phyloP scores from a whole-genome alignment of 2,113 vertebrate species.

The Axis porcinus region DNA sequence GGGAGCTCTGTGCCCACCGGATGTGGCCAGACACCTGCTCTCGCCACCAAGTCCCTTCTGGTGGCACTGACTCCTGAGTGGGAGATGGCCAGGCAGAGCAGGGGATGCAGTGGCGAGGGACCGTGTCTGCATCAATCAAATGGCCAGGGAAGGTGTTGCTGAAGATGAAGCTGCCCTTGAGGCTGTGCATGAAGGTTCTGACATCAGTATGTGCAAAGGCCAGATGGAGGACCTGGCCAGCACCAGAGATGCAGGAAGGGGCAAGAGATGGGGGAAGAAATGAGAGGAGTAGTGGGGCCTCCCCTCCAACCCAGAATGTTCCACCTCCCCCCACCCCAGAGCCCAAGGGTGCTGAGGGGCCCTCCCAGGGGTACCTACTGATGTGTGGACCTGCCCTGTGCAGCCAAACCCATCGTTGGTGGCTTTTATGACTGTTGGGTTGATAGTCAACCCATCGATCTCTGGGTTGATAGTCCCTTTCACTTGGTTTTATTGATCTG shows the following conservation, averaged over 20 bases:
- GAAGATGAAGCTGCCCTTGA: neutral
- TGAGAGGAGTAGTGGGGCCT: accelerated
- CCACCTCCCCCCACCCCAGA: too few relatives aligned
- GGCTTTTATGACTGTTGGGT: neutral
- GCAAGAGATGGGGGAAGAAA: neutral
- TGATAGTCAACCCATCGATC: neutral
- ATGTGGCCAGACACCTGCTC: neutral
- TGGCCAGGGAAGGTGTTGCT: neutral
- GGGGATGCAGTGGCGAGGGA: accelerated
- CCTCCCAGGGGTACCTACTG: neutral
- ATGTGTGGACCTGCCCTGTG: accelerated
- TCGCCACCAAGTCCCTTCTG: neutral
- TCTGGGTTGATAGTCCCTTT: neutral
- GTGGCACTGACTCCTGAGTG: accelerated
- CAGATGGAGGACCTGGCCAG: neutral
- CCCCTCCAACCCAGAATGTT: neutral
- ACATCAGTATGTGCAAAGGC: neutral
- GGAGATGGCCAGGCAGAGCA: neutral
- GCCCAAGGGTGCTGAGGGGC: neutral
- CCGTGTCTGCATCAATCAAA: accelerated
- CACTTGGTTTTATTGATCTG: neutral
- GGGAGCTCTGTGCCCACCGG: neutral
- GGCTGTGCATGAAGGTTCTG: neutral
- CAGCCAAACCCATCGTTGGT: accelerated
- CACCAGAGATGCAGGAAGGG: neutral